Conservation (phyloP, 2,113 vertebrate species). For the Platycercus adscitus region DNA sequence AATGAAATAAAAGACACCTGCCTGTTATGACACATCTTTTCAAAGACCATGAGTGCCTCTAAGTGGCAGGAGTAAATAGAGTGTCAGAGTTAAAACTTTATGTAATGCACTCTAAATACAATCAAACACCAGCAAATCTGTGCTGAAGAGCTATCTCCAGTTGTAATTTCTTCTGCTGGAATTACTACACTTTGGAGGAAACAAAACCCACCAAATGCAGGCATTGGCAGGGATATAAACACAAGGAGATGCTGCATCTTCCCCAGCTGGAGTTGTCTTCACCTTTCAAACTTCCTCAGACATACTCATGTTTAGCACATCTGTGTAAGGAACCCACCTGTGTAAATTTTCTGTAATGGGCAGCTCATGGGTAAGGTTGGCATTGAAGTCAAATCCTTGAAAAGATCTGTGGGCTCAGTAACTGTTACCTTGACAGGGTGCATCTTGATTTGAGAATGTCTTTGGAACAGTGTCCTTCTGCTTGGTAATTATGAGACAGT, state of each 20-base stretch:
- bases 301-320: not conserved
- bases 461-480: not conserved
- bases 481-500: rapidly evolving
- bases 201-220: not conserved
- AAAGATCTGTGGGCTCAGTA: not conserved
- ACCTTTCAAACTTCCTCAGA: not conserved
- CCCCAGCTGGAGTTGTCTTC: not conserved
- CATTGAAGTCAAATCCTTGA: not conserved
- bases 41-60: slow-evolving; percentile 26
- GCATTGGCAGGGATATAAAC: not conserved
- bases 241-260: not conserved
- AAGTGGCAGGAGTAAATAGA: slow-evolving; percentile 15
- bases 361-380: not conserved
- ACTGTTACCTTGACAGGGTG: not conserved
- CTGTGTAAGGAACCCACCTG: not conserved
- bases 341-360: not conserved
- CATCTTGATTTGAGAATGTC: not conserved
- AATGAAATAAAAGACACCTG: slow-evolving; percentile 55
- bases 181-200: not conserved
- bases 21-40: not conserved
- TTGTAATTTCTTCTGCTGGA: not conserved
- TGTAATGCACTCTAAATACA: not conserved
- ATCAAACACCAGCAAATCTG: not conserved
- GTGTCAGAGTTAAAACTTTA: not conserved
- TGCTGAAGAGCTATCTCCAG: not conserved